Base-by-base conservation (phyloP, 2,888 invertebrate genomes). In the Pandemis corylana region DNA sequence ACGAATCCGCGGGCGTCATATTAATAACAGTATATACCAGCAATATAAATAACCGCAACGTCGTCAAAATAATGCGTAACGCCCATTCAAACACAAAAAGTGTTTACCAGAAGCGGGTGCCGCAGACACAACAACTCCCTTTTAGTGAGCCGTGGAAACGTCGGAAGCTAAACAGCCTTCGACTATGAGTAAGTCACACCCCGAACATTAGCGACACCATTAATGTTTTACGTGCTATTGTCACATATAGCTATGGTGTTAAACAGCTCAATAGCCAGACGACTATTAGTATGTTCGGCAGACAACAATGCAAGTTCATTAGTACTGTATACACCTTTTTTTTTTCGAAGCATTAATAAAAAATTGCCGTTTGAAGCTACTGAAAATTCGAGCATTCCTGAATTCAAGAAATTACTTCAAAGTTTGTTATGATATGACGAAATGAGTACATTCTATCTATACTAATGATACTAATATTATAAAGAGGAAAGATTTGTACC, bases 141-240 rank as follows among this genome's bases (percentile, higher is more conserved):
- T 20, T 59, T 59, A 59, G 28, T n/a, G 4, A 6, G 53, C 49
- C 9, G 0, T 5, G n/a, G n/a, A 53, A 53, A 53, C 28, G 59
- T 9, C 28, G 59, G 28, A 59, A 59, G 28, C 12, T 12, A 28
- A 59, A 59, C 28, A 28, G 12, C 28, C 66, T 67, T 61, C 28
- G 41, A 56, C 56, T 56, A n/a, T 13, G 42, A 63, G n/a, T 42
- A 42, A 41, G 63, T 63, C 63, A 42, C 63, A 42, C 41, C 63
- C 42, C 42, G 41, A 63, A 63, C n/a, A 42, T 63, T 63, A 42
- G 63, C 28, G 3, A 42, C 63, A 15, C 63, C 63, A 63, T 63
- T 63, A 59, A 10, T 12, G 59, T 59, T 56, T 56, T 28, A 59
- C 59, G 28, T 10, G 28, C 28, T 10, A 59, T 59, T 59, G 59